These are phyloP conservation scores for Heliconius hermathena DNA, from an alignment of 1,140 invertebrate genomes.

Conservation along the genomic window DNA sequence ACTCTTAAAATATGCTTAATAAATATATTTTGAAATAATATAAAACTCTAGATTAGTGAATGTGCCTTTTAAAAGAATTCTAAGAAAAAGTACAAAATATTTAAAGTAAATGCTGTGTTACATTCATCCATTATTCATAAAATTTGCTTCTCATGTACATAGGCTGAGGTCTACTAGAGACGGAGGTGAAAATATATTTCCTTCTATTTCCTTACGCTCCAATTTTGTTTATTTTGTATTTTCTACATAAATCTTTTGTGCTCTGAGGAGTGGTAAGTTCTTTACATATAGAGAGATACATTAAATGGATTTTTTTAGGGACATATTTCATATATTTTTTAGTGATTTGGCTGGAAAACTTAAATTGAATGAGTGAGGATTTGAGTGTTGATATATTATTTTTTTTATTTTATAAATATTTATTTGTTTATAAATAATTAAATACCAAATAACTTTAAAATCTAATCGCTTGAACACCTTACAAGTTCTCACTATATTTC, in stretches of 20 bases:
- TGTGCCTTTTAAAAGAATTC: not conserved
- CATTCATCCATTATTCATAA: constrained; percentile 58
- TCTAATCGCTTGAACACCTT: too few relatives aligned
- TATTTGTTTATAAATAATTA: too few relatives aligned
- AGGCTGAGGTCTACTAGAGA: constrained; percentile 37
- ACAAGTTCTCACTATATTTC: too few relatives aligned
- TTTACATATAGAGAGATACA: not conserved
- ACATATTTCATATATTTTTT: too few relatives aligned
- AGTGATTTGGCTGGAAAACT: too few relatives aligned
- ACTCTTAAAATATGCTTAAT: too few relatives aligned
- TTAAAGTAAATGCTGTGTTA: constrained; percentile 47
- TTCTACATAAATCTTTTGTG: not conserved
- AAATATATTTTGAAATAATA: not conserved
- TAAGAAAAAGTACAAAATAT: constrained; percentile 21
- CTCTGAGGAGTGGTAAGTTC: not conserved
- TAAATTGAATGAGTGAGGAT: too few relatives aligned
- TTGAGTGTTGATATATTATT: too few relatives aligned
- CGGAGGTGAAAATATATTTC: constrained; percentile 49
- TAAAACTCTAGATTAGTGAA: not conserved
- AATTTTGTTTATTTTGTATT: constrained; percentile 35
- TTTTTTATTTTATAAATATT: too few relatives aligned
- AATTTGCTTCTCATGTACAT: constrained; percentile 49
- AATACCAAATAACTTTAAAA: too few relatives aligned
- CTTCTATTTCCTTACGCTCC: constrained; percentile 40
- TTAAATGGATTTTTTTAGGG: not conserved